phyloP scores from a whole-genome alignment of 2,113 vertebrate species.

The Misgurnus anguillicaudatus region DNA sequence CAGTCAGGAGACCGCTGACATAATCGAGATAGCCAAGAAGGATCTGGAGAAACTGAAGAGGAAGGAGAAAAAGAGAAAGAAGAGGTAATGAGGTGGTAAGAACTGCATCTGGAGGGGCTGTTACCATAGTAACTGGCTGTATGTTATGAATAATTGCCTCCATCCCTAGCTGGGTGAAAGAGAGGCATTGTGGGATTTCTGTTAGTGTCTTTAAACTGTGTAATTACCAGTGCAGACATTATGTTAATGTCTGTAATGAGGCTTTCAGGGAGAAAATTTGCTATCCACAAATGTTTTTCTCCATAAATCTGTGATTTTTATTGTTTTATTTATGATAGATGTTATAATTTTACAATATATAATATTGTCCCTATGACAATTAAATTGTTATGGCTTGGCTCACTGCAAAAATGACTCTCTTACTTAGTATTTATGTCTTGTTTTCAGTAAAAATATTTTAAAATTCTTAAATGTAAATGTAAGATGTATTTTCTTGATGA shows the following conservation, averaged over 20 bases:
- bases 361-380: no score
- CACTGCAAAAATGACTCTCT: no score
- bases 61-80: constrained; percentile 94
- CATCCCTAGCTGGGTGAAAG: background rate
- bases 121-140: constrained; percentile 22
- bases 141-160: constrained; percentile 24
- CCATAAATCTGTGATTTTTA: no score
- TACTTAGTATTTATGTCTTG: no score
- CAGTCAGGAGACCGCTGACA: constrained; percentile 90
- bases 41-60: constrained; percentile 95
- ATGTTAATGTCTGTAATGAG: constrained; percentile 18
- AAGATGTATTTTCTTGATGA: no score
- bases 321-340: no score
- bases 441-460: no score
- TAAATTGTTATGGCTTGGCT: no score
- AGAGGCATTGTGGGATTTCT: background rate
- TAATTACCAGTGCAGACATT: background rate
- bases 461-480: no score
- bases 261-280: background rate
- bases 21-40: constrained; percentile 94
- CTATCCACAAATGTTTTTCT: no score
- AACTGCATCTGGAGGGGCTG: constrained; percentile 24
- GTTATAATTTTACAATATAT: no score
- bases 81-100: constrained; percentile 76
- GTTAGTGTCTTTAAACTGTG: background rate